Percentiles rank a stretch among this genome's conserved stretches.
These are phyloP conservation scores for Ctenodactylus gundi DNA, from an alignment of 2,113 vertebrate species.

Conservation along the genomic window DNA sequence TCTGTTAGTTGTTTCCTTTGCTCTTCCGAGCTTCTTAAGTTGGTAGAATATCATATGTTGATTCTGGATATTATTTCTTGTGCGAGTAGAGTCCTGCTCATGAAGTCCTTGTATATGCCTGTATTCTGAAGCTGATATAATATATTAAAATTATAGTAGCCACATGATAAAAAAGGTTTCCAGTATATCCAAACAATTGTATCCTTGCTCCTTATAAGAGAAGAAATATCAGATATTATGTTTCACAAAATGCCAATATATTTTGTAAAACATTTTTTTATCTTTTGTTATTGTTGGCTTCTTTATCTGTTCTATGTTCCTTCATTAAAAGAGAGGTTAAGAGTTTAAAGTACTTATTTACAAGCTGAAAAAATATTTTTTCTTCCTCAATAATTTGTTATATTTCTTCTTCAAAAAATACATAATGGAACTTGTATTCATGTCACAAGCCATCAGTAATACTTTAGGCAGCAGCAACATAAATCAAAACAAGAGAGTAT, in stretches of 20 bases:
- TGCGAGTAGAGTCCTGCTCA: no score
- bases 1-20: no score
- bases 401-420: neutral
- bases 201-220: neutral
- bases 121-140: no score
- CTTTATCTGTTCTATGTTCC: neutral
- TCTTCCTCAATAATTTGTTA: neutral
- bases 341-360: neutral
- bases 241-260: neutral
- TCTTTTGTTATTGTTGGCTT: neutral
- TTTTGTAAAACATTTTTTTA: neutral
- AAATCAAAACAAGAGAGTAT: constrained; percentile 14
- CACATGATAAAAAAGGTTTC: neutral
- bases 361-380: neutral
- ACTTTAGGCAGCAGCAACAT: neutral
- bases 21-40: no score
- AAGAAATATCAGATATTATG: neutral
- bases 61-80: no score
- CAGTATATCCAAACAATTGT: neutral
- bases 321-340: neutral
- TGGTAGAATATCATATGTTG: no score
- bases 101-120: no score
- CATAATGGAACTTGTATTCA: neutral
- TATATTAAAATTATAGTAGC: no score
- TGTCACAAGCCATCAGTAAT: neutral